These are phyloP conservation scores for Ptycholaimellus sp. DNA, from an alignment of 2,888 invertebrate species.

Conservation along the genomic window DNA sequence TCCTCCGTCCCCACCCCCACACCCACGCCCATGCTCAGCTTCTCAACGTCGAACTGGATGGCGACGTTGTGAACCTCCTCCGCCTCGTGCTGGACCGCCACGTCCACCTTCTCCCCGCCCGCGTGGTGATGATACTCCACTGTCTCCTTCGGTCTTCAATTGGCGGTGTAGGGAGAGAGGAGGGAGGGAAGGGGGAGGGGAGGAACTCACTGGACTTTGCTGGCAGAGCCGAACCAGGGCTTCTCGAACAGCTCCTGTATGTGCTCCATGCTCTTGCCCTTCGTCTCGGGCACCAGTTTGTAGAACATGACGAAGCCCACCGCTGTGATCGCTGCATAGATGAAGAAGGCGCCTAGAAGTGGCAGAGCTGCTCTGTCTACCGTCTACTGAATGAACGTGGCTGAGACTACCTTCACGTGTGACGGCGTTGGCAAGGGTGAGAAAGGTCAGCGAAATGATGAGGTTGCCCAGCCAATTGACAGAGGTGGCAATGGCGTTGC, in stretches of 20 bases:
- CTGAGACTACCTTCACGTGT: slow-evolving; percentile 27
- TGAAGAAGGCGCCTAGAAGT: slow-evolving; percentile 30
- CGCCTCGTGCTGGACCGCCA: no score
- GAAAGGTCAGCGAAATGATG: slow-evolving; percentile 31
- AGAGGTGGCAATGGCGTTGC: slow-evolving; percentile 30
- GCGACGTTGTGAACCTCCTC: no score
- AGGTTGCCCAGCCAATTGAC: slow-evolving; percentile 32
- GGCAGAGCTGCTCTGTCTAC: neutral
- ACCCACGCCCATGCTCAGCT: no score
- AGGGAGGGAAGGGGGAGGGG: no score
- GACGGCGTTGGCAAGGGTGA: slow-evolving; percentile 28
- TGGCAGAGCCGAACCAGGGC: no score
- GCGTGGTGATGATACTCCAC: no score
- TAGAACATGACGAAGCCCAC: slow-evolving; percentile 27
- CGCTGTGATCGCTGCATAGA: slow-evolving; percentile 29
- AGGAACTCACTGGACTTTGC: no score
- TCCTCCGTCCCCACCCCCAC: no score
- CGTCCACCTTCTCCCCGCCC: no score
- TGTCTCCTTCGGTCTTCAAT: no score
- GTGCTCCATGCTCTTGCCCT: slow-evolving; percentile 30
- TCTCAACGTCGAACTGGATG: no score
- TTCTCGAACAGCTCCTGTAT: slow-evolving; percentile 29
- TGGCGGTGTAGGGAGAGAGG: no score
- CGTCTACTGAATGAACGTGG: neutral
- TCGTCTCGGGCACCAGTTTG: slow-evolving; percentile 31